These are phyloP conservation scores for Parnassius apollo DNA, from an alignment of 2,888 invertebrate species.

Conservation along the genomic window DNA sequence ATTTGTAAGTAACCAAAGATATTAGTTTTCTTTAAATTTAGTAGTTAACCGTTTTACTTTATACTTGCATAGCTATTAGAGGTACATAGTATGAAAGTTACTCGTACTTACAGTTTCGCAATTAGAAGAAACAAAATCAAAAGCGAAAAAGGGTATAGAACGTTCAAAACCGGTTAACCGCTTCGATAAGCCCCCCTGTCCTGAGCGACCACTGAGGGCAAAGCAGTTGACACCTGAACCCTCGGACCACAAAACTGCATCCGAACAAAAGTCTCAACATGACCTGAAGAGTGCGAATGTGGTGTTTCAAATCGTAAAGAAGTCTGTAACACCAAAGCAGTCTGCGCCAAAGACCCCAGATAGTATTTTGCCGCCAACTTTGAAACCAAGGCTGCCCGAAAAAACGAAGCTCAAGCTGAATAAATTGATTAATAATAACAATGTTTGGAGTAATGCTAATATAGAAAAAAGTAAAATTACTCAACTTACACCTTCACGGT, in stretches of 20 bases:
- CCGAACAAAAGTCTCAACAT: slow-evolving; percentile 36
- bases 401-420: slow-evolving; percentile 54
- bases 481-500: slow-evolving; percentile 51
- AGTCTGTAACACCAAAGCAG: slow-evolving; percentile 50
- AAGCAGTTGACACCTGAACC: slow-evolving; percentile 53
- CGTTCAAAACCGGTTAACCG: slow-evolving; percentile 49
- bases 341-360: slow-evolving; percentile 38
- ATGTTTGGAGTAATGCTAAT: slow-evolving; percentile 65
- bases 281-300: slow-evolving; percentile 56
- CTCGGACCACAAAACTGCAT: slow-evolving; percentile 41
- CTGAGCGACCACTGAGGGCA: slow-evolving; percentile 53
- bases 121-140: slow-evolving; percentile 41
- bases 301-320: slow-evolving; percentile 68
- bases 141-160: slow-evolving; percentile 47
- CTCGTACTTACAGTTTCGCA: slow-evolving; percentile 11
- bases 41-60: no score
- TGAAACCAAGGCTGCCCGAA: slow-evolving; percentile 55
- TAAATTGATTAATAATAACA: slow-evolving; percentile 73
- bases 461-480: slow-evolving; percentile 49
- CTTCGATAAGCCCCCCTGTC: slow-evolving; percentile 49
- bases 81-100: no score
- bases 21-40: no score
- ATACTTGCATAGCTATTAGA: no score
- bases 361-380: slow-evolving; percentile 57
- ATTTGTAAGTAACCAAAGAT: no score